phyloP scores from a whole-genome alignment of 2,888 invertebrate genomes.

The Zhuqinia jingwanae region DNA sequence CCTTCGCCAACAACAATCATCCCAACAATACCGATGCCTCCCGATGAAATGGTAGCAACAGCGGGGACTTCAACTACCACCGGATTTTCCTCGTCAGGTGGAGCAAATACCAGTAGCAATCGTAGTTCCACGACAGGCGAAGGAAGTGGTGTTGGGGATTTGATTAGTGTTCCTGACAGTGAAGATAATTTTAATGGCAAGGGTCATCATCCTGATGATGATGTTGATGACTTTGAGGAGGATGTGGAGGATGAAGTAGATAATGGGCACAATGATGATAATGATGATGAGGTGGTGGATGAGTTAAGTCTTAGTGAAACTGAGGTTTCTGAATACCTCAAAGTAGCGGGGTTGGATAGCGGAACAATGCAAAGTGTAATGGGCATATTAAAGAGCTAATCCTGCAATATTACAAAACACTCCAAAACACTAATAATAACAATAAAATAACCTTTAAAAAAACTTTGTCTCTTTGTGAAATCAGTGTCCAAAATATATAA shows the following conservation, averaged over 20 bases:
- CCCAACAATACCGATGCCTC: neutral
- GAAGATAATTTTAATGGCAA: conserved; percentile 20
- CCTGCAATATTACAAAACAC: too few relatives aligned
- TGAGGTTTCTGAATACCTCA: conserved; percentile 62
- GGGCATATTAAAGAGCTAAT: conserved; percentile 60
- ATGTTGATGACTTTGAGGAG: too few relatives aligned
- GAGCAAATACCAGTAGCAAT: conserved; percentile 47
- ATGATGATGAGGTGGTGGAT: conserved; percentile 59
- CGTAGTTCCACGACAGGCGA: conserved; percentile 46
- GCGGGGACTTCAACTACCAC: conserved; percentile 33
- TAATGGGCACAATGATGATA: conserved; percentile 39
- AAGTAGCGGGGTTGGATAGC: conserved; percentile 70
- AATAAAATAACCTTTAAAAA: neutral
- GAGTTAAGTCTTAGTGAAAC: conserved; percentile 66
- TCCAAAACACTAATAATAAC: neutral
- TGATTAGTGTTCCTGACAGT: conserved; percentile 45
- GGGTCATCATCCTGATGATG: conserved; percentile 11
- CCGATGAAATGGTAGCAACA: neutral
- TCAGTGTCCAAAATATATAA: conserved; percentile 11
- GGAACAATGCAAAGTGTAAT: conserved; percentile 68
- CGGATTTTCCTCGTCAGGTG: conserved; percentile 47
- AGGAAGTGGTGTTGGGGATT: conserved; percentile 55
- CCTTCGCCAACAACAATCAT: conserved; percentile 42
- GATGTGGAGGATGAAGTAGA: conserved; percentile 47
- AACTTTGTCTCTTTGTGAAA: neutral